These are phyloP conservation scores for Origma solitaria DNA, from an alignment of 2,113 vertebrate species.

Conservation along the genomic window DNA sequence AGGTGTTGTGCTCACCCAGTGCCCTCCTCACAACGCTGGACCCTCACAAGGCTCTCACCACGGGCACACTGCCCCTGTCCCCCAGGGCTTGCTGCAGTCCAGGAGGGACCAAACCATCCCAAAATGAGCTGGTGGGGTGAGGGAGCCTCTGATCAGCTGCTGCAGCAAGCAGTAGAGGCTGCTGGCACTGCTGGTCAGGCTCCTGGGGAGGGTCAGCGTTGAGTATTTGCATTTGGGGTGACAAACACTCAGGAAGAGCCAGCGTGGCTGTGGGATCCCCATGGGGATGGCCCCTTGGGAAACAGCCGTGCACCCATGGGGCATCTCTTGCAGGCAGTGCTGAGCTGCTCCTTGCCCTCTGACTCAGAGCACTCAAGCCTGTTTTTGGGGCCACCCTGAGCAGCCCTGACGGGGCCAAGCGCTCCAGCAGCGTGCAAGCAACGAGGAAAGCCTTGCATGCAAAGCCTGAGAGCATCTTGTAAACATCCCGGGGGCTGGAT, in stretches of 20 bases:
- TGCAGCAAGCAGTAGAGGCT: background rate
- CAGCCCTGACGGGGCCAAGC: rapidly evolving
- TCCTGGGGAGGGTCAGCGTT: rapidly evolving
- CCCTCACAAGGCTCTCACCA: background rate
- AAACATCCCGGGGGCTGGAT: background rate
- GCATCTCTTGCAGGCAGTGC: background rate
- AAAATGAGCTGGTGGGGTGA: background rate
- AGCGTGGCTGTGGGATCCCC: rapidly evolving
- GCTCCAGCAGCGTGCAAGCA: rapidly evolving
- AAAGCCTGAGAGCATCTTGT: background rate
- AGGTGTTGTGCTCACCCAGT: rapidly evolving
- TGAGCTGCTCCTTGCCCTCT: background rate
- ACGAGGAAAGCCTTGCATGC: rapidly evolving
- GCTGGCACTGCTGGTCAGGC: background rate
- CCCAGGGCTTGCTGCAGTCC: background rate
- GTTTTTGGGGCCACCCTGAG: background rate
- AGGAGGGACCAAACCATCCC: background rate
- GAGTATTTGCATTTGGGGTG: background rate
- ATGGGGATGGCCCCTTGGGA: background rate
- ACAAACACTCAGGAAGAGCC: background rate
- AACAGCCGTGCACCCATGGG: rapidly evolving
- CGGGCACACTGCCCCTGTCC: rapidly evolving
- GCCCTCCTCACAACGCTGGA: rapidly evolving
- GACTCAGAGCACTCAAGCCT: background rate
- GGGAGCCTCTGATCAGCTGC: background rate